Percentiles rank a stretch among this genome's conserved stretches.
Conservation (phyloP, 2,888 invertebrate species). For the Zaprionus bogoriensis region DNA sequence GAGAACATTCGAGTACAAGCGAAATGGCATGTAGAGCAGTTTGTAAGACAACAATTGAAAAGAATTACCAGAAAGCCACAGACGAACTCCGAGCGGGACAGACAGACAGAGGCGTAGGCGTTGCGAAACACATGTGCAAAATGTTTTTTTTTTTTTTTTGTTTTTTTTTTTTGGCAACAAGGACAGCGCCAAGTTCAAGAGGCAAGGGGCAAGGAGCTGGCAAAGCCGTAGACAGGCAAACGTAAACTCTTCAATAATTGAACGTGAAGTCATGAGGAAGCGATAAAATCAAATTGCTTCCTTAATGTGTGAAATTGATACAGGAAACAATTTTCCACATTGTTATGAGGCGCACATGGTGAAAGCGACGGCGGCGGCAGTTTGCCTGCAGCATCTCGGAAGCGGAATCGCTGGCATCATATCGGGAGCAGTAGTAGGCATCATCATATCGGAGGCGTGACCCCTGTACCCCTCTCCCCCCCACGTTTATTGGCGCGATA, state of each 20-base stretch:
- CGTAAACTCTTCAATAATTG: slow-evolving; percentile 81
- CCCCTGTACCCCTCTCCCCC: neutral
- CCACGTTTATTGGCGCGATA: slow-evolving; percentile 40
- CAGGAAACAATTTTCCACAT: slow-evolving; percentile 82
- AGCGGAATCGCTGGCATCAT: slow-evolving; percentile 18
- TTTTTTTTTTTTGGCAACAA: slow-evolving; percentile 39
- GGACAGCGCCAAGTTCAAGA: neutral
- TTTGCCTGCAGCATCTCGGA: neutral
- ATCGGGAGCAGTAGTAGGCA: slow-evolving; percentile 36
- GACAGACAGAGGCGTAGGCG: slow-evolving; percentile 14
- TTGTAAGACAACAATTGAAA: slow-evolving; percentile 69
- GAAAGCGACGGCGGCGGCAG: slow-evolving; percentile 17
- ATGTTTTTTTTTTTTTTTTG: slow-evolving; percentile 35
- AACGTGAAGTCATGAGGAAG: slow-evolving; percentile 80
- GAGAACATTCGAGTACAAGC: slow-evolving; percentile 16
- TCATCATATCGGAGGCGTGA: slow-evolving; percentile 32
- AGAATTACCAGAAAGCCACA: slow-evolving; percentile 56
- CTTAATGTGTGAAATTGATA: slow-evolving; percentile 83
- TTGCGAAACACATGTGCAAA: slow-evolving; percentile 60
- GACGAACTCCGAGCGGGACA: slow-evolving; percentile 29
- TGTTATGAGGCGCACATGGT: slow-evolving; percentile 78
- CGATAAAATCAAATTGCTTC: slow-evolving; percentile 83
- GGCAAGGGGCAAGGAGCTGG: neutral
- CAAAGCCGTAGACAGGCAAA: slow-evolving; percentile 50
- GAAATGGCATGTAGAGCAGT: slow-evolving; percentile 61